Evolutionary conservation across 35 echinoderm and acorn worm genomes (phyloP).

Genomic region (Lytechinus variegatus): DNA sequence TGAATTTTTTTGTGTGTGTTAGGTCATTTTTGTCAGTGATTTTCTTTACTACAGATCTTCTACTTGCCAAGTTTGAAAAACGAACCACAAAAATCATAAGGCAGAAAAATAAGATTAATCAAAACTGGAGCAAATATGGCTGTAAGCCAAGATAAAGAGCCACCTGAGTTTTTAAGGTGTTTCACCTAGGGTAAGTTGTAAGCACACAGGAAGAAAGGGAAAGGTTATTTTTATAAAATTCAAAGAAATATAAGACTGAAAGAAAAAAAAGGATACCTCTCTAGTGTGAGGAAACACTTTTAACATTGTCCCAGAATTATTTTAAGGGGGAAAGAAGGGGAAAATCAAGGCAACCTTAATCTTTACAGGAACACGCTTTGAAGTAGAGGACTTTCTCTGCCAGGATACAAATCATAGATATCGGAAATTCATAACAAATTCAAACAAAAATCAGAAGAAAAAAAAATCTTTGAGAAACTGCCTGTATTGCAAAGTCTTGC

Average conservation of each 20-base stretch:
- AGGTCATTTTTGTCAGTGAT: not conserved
- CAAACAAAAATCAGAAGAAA: not conserved
- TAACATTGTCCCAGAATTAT: not conserved
- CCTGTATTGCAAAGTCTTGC: not conserved
- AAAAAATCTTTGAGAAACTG: not conserved
- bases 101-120: not conserved
- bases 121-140: not conserved
- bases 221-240: not conserved
- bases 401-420: not conserved
- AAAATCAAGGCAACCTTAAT: not conserved
- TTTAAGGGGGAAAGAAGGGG: not conserved
- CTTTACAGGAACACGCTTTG: not conserved
- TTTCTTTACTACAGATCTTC: not conserved
- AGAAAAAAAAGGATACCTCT: not conserved
- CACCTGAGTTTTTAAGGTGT: not conserved
- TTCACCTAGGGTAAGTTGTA: not conserved
- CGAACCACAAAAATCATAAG: not conserved
- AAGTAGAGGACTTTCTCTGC: not conserved
- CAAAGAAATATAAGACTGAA: not conserved
- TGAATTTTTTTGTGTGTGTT: too few species aligned
- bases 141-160: conserved; percentile 10
- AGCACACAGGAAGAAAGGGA: not conserved
- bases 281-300: not conserved
- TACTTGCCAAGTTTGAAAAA: not conserved
- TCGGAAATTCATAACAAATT: not conserved